These are phyloP conservation scores for Nematopogon swammerdamellus DNA, from an alignment of 2,888 invertebrate species.

Conservation along the genomic window DNA sequence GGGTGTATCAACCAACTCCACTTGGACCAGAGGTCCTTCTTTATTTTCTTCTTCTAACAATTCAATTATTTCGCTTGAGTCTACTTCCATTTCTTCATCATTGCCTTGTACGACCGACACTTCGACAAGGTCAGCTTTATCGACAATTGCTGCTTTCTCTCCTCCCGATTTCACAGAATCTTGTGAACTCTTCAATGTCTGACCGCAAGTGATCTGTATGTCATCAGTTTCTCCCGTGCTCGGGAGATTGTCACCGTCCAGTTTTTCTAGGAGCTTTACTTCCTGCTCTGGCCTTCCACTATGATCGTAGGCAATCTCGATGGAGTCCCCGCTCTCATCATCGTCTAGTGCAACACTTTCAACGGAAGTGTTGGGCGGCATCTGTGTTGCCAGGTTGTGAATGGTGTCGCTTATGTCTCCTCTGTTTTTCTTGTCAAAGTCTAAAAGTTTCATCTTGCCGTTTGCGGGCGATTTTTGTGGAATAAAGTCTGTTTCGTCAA, in stretches of 20 bases:
- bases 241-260: constrained; percentile 36
- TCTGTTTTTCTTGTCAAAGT: constrained; percentile 1
- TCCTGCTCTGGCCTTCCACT: constrained; percentile 20
- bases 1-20: constrained; percentile 14
- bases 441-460: background rate
- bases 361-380: constrained; percentile 19
- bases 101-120: too few relatives aligned
- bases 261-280: constrained; percentile 25
- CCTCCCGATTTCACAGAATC: constrained; percentile 14
- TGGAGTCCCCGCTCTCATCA: constrained; percentile 23
- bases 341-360: constrained; percentile 20
- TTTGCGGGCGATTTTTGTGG: background rate
- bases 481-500: background rate
- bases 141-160: background rate
- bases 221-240: constrained; percentile 42
- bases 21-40: constrained; percentile 15
- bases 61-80: too few relatives aligned
- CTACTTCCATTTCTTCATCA: too few relatives aligned
- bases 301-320: constrained; percentile 33
- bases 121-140: background rate
- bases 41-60: constrained; percentile 14
- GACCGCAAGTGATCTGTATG: constrained; percentile 40
- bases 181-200: constrained; percentile 25
- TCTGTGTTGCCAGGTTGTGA: constrained; percentile 28
- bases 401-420: constrained; percentile 13